Evolutionary conservation across 2,113 vertebrate genomes (phyloP), one percentile per base, ranked within the genome.

Genomic region (Anolis sagrei): DNA sequence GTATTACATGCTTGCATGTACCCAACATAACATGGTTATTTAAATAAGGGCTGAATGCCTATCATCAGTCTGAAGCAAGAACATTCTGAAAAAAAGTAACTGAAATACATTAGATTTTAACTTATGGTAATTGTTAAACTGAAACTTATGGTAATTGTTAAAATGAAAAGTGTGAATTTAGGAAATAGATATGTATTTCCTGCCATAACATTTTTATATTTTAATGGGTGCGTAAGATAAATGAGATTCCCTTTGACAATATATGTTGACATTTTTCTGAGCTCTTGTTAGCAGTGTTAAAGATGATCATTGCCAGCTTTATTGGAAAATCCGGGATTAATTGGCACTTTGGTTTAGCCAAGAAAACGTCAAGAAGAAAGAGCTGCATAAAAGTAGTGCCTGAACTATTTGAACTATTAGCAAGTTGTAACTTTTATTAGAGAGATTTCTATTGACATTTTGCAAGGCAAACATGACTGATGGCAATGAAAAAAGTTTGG

Each of bases 351-450:
- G 74, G 0, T 90, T 90, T 79, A 82, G 83, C 9, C 32, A 78
- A 77, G 64, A 90, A 90, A 76, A 39, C 73, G 64, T 29, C 14
- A 82, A 58, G 51, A 76, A 75, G 1, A 8, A 39, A 86, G 78
- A 88, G 10, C 86, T 39, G 32, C 2, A 58, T 79, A 11, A 76
- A 87, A 36, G 74, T 79, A 25, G 74, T 80, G 21, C 27, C 79
- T 81, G 44, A 66, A 80, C 1, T 77, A 3, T 76, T 36, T 88
- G 76, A 78, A 70, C 48, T 79, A 58, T 72, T 70, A 70, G 34
- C 36, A 51, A 86, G 82, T 13, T 64, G 81, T 80, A 69, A n/a
- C 6, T 58, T 86, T 88, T 89, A 89, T 90, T 88, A 86, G 81
- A 29, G 18, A 14, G 79, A 82, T 69, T 54, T 87, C 81, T 87